phyloP scores from a whole-genome alignment of 2,888 invertebrate genomes.

The Polymixis lichenea region DNA sequence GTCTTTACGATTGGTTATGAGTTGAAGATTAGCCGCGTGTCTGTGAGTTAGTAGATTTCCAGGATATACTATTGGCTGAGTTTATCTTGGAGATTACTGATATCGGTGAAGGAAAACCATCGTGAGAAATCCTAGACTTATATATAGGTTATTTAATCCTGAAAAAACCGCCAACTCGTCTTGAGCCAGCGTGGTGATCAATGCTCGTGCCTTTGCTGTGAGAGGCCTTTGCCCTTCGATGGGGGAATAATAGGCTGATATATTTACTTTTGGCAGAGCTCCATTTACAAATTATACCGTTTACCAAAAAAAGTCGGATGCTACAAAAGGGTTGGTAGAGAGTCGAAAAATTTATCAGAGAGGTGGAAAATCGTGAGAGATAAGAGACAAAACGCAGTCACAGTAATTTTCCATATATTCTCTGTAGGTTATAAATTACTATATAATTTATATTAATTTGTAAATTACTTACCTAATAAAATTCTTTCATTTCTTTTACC shows the following conservation, averaged over 20 bases:
- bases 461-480: background rate
- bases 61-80: too few species aligned
- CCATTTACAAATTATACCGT: background rate
- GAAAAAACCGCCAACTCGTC: too few species aligned
- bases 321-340: background rate
- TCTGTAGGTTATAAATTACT: background rate
- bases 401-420: background rate
- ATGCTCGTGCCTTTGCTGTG: too few species aligned
- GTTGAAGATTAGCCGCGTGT: conserved; percentile 27
- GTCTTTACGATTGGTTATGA: conserved; percentile 38
- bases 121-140: too few species aligned
- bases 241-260: too few species aligned
- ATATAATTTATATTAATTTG: too few species aligned
- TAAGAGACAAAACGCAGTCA: background rate
- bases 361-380: background rate
- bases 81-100: too few species aligned
- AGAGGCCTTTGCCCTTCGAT: too few species aligned
- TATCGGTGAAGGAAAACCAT: too few species aligned
- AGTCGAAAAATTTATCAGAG: background rate
- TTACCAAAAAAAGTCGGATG: background rate
- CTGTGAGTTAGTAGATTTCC: background rate
- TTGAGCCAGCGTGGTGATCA: too few species aligned
- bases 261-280: background rate
- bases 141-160: too few species aligned
- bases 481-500: too few species aligned